These are phyloP conservation scores for Ibidorhyncha struthersii DNA, from an alignment of 2,113 vertebrate species.

Conservation along the genomic window DNA sequence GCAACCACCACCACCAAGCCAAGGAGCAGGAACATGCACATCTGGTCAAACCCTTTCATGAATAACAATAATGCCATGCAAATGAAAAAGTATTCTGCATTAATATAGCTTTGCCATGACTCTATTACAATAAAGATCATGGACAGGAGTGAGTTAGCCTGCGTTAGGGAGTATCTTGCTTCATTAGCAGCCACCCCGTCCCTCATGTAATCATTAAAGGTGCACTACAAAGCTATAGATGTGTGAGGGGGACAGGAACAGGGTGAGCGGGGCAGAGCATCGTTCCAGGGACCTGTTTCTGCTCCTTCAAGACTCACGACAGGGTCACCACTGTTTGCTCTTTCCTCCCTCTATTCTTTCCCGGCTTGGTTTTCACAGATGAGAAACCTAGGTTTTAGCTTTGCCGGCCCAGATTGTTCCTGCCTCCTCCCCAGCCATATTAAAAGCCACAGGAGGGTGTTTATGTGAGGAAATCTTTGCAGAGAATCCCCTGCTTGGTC, in stretches of 20 bases:
- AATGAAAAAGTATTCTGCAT: background rate
- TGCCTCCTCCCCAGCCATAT: background rate
- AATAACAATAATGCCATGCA: background rate
- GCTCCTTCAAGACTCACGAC: fast-evolving
- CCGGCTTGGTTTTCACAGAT: background rate
- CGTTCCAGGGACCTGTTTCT: background rate
- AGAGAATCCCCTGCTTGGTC: background rate
- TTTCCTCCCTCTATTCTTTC: background rate
- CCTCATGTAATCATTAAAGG: background rate
- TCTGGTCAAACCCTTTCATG: background rate
- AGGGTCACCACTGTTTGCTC: background rate
- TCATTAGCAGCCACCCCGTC: background rate
- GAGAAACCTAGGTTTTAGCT: background rate
- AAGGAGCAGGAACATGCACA: background rate
- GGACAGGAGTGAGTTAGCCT: background rate
- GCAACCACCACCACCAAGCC: background rate
- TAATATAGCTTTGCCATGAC: background rate
- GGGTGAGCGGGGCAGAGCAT: background rate
- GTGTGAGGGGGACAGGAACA: background rate
- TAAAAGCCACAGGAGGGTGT: conserved; percentile 26
- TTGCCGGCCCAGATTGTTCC: background rate
- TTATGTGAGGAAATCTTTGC: background rate
- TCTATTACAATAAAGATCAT: background rate
- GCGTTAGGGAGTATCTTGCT: background rate
- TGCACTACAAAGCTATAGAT: background rate